Base-by-base conservation (phyloP, 2,797 vertebrate species). In the Sylvia borin region DNA sequence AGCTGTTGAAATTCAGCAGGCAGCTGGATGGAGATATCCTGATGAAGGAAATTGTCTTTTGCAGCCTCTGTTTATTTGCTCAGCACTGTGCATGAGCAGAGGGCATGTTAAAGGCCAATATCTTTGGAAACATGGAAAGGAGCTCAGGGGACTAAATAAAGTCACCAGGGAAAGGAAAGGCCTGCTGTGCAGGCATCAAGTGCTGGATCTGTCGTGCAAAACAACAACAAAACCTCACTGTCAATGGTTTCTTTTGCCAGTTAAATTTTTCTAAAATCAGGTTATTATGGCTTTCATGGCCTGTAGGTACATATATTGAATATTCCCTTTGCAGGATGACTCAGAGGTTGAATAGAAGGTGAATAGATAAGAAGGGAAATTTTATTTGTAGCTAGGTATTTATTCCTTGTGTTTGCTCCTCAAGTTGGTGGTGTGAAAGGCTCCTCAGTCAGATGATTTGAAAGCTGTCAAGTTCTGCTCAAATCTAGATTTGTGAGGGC, bases 61-160 rank as follows among this genome's bases (percentile, higher is more conserved):
- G 47, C 34, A 82, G 8, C 15, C 27, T 81, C 77, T 94, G 61
- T 93, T 92, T 96, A 36, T 94, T 95, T 96, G 32, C 61, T 72
- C 48, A 91, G 45, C 61, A 11, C 48, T 42, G n/a, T 90, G 40
- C 38, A 58, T 6, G 48, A 81, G 60, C 34, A 80, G 50, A 91
- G 42, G 32, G n/a, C 29, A 66, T 58, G n/a, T 50, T 60, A 45
- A 88, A 90, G 65, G 79, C 47, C 53, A 73, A 0, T 27, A 7
- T 40, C 71, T 90, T 62, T 77, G 54, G 64, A 80, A 85, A 27
- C 9, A 8, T 12, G 18, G 17, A 57, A 88, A 34, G 16, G 51
- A 81, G 32, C 15, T 42, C 14, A 27, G 27, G 66, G 51, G 40
- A 38, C 55, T 88, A 66, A 84, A 67, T 40, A 53, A 87, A 94